These are phyloP conservation scores for Aphyosemion australe DNA, from an alignment of 2,113 vertebrate genomes.

Conservation along the genomic window DNA sequence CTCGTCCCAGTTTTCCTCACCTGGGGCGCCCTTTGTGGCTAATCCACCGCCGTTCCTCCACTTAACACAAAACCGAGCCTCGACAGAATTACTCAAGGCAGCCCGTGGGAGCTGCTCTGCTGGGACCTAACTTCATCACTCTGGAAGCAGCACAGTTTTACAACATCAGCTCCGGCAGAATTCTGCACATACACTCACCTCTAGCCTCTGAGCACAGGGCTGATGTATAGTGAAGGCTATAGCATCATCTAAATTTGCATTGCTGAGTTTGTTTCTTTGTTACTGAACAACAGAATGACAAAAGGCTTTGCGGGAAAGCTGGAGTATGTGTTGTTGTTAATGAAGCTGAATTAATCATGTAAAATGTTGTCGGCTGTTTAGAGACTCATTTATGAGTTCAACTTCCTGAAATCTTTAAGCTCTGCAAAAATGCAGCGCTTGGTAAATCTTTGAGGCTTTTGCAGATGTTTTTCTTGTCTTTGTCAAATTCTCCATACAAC, in stretches of 20 bases:
- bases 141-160: slow-evolving; percentile 43
- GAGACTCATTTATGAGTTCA: slow-evolving; percentile 17
- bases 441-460: background rate
- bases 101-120: slow-evolving; percentile 49
- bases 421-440: background rate
- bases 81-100: slow-evolving; percentile 15
- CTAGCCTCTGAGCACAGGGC: slow-evolving; percentile 16
- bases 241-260: slow-evolving; percentile 42
- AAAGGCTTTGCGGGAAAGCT: slow-evolving; percentile 12
- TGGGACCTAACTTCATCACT: slow-evolving; percentile 53
- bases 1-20: slow-evolving; percentile 67
- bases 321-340: background rate
- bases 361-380: slow-evolving; percentile 2
- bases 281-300: slow-evolving; percentile 19
- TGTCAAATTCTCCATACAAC: too few species aligned
- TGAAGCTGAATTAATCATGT: slow-evolving; percentile 24
- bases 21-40: slow-evolving; percentile 54
- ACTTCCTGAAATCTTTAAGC: background rate
- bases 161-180: slow-evolving; percentile 31
- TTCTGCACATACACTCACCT: slow-evolving; percentile 35
- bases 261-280: slow-evolving; percentile 36
- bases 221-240: slow-evolving; percentile 40
- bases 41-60: slow-evolving; percentile 39
- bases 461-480: too few species aligned
- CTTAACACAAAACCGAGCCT: slow-evolving; percentile 54